Percentiles rank a stretch among this genome's conserved stretches.
Evolutionary conservation across 2,888 invertebrate species (phyloP).

Genomic region (Hipparchia semele): DNA sequence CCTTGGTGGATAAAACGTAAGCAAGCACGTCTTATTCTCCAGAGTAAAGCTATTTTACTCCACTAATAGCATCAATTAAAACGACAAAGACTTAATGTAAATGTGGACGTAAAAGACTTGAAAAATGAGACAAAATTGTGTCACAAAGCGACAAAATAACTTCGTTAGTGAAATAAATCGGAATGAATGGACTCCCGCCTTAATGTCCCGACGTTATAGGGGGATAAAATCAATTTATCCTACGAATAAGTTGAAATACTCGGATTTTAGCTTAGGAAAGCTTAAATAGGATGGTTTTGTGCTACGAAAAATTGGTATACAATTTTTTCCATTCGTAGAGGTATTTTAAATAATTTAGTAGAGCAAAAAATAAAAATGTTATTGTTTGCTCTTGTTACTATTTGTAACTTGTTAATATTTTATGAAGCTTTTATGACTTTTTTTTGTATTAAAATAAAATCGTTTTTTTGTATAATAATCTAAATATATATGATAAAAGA

Average conservation of each 20-base stretch:
- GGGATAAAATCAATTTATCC: neutral
- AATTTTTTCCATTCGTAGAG: no score
- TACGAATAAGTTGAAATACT: neutral
- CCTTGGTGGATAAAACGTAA: neutral
- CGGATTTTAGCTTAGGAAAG: no score
- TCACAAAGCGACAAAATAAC: neutral
- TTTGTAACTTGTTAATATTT: no score
- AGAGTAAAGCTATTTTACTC: neutral
- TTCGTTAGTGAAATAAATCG: neutral
- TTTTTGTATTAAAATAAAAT: no score
- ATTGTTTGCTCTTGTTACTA: no score
- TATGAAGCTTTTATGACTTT: no score
- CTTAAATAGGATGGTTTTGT: no score
- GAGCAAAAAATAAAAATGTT: no score
- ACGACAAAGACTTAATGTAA: neutral
- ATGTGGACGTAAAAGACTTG: neutral
- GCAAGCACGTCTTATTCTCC: neutral
- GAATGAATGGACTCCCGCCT: neutral
- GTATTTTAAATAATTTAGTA: neutral
- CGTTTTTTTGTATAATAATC: no score
- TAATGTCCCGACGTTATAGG: neutral
- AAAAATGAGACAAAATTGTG: neutral
- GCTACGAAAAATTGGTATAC: no score
- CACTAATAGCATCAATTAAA: neutral
- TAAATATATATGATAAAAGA: no score